Evolutionary conservation across 2,797 vertebrate genomes (phyloP).

Genomic region (Acipenser transmontanus): DNA sequence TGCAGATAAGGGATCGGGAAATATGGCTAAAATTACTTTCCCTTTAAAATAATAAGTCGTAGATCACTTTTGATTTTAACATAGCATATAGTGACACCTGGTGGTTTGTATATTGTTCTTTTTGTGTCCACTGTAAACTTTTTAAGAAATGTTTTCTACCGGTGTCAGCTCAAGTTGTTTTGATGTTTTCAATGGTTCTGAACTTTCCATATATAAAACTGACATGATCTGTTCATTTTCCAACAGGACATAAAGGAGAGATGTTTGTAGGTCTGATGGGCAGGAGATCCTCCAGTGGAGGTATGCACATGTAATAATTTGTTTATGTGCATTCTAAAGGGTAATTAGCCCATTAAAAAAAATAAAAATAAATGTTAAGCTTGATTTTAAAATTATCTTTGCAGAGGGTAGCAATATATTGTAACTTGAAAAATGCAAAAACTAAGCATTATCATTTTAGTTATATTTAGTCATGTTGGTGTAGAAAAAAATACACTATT

Average conservation of each 20-base stretch:
- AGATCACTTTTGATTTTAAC: background rate
- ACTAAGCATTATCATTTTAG: too few relatives aligned
- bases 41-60: too few relatives aligned
- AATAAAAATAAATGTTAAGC: constrained; percentile 31
- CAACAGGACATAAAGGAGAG: constrained; percentile 38
- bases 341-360: constrained; percentile 31
- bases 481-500: too few relatives aligned
- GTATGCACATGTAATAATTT: constrained; percentile 29
- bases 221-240: background rate
- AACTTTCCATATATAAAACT: background rate
- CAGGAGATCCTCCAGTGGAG: constrained; percentile 45
- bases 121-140: background rate
- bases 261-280: constrained; percentile 57
- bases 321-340: too few relatives aligned
- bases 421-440: too few relatives aligned
- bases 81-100: background rate
- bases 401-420: too few relatives aligned
- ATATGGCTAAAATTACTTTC: too few relatives aligned
- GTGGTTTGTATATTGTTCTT: background rate
- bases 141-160: too few relatives aligned
- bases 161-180: too few relatives aligned
- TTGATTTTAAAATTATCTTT: too few relatives aligned
- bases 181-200: background rate
- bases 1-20: too few relatives aligned
- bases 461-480: too few relatives aligned